Conservation (phyloP, 2,797 vertebrate species). For the Acanthurus leucopareius region DNA sequence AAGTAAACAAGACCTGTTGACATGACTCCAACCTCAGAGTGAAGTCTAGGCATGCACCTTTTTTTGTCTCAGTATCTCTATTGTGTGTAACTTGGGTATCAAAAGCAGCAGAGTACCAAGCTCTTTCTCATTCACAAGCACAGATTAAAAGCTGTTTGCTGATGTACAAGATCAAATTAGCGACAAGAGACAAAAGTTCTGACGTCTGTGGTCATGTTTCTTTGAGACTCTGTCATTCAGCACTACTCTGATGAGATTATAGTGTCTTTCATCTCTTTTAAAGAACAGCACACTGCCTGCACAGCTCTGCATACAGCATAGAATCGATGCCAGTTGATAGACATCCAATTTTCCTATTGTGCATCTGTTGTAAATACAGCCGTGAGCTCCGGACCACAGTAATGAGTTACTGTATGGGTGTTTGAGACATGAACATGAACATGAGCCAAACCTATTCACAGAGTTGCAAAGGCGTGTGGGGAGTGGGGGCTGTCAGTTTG, state of each 20-base stretch:
- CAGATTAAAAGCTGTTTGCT: constrained; percentile 41
- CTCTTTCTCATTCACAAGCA: constrained; percentile 9
- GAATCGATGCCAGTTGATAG: constrained; percentile 43
- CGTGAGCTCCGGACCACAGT: constrained; percentile 34
- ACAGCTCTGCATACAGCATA: constrained; percentile 20
- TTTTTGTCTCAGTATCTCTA: neutral
- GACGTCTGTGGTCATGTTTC: constrained; percentile 13
- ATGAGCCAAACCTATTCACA: constrained; percentile 42
- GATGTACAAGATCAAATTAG: constrained; percentile 38
- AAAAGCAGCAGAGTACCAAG: constrained; percentile 36
- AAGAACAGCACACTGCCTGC: constrained; percentile 23
- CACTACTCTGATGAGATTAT: constrained; percentile 43
- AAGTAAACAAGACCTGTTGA: neutral
- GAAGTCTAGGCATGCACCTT: neutral
- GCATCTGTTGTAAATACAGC: constrained; percentile 51
- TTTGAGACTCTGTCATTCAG: constrained; percentile 35
- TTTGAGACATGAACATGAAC: constrained; percentile 32
- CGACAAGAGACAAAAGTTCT: neutral
- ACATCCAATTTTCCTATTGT: constrained; percentile 53
- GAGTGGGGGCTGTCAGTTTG: constrained; percentile 57
- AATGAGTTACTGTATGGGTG: constrained; percentile 46
- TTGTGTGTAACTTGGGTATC: constrained; percentile 9
- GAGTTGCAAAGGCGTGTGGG: constrained; percentile 38
- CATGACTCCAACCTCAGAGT: neutral
- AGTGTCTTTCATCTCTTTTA: constrained; percentile 50